Base-by-base conservation (phyloP, 2,113 vertebrate genomes). In the Pomatostomus ruficeps region DNA sequence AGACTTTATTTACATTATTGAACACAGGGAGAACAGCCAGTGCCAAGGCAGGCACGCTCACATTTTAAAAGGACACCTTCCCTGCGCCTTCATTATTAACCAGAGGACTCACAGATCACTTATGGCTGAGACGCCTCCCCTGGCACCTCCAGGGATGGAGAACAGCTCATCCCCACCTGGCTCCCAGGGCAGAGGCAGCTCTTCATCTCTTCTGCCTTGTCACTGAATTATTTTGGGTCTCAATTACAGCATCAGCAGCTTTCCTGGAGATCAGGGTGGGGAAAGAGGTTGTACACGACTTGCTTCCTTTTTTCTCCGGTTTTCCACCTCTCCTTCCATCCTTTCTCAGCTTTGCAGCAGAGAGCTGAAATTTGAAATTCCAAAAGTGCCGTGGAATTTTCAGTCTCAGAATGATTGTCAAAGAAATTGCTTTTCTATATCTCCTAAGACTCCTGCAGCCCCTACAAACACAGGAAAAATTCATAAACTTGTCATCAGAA, bases 1-100 rank as follows among this genome's bases (percentile, higher is more conserved):
- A 96, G 89, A 75, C 55, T n/a, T 78, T 95, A 95, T 97, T 97
- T 96, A 83, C 92, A 96, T 95, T 91, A 95, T 73, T 93, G 94
- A 93, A 97, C 76, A 93, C 12, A 65, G 66, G 49, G 70, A 83
- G 70, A 75, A 55, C 66, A 86, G 65, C 51, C 42, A 49, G 22
- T 58, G 65, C 10, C 48, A 86, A 86, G 88, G 31, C 78, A 96
- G 86, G 28, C 11, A 57, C 17, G 52, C 51, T 58, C 85, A 80
- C 63, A 57, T 77, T 80, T 89, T 76, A 58, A 82, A 88, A 62
- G 67, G 75, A 84, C 79, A 90, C 61, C n/a, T 48, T 55, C 31
- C 73, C 78, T 87, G 20, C 45, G 35, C 79, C 57, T 79, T 93
- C 48, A 3, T 1, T 14, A 81, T 46, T 35, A 85, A 67, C 72